These are phyloP conservation scores for Cyprinodon diabolis DNA, from an alignment of 2,797 vertebrate species.

Conservation along the genomic window DNA sequence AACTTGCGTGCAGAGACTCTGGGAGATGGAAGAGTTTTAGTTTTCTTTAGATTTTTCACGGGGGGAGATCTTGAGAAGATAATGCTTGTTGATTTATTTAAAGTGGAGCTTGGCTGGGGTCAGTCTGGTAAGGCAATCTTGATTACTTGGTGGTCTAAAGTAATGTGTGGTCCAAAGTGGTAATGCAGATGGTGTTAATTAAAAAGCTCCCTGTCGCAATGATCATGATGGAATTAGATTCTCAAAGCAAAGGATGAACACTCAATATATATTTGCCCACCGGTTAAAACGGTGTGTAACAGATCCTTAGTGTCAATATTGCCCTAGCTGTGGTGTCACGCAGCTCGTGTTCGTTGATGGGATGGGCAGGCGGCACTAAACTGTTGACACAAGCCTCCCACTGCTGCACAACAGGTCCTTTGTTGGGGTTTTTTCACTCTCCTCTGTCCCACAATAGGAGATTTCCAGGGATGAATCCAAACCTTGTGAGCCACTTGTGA, in stretches of 20 bases:
- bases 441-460: conserved; percentile 72
- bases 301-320: conserved; percentile 22
- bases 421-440: conserved; percentile 39
- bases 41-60: conserved; percentile 56
- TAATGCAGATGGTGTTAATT: conserved; percentile 29
- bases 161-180: conserved; percentile 60
- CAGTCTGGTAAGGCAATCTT: conserved; percentile 36
- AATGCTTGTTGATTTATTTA: conserved; percentile 54
- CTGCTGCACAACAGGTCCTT: conserved; percentile 50
- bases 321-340: conserved; percentile 6
- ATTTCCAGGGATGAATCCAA: conserved; percentile 68
- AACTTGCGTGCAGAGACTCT: conserved; percentile 3
- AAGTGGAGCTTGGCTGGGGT: conserved; percentile 69
- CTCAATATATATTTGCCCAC: conserved; percentile 2
- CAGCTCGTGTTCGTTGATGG: conserved; percentile 23
- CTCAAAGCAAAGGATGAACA: not conserved
- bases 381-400: conserved; percentile 42
- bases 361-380: conserved; percentile 22
- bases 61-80: conserved; percentile 56
- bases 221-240: conserved; percentile 15
- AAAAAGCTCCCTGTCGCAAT: conserved; percentile 20
- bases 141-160: conserved; percentile 51
- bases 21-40: conserved; percentile 26
- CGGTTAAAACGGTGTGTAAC: conserved; percentile 8
- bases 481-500: conserved; percentile 63